Evolutionary conservation across 2,888 invertebrate species (phyloP).

Genomic region (Polyommatus iphigenia): DNA sequence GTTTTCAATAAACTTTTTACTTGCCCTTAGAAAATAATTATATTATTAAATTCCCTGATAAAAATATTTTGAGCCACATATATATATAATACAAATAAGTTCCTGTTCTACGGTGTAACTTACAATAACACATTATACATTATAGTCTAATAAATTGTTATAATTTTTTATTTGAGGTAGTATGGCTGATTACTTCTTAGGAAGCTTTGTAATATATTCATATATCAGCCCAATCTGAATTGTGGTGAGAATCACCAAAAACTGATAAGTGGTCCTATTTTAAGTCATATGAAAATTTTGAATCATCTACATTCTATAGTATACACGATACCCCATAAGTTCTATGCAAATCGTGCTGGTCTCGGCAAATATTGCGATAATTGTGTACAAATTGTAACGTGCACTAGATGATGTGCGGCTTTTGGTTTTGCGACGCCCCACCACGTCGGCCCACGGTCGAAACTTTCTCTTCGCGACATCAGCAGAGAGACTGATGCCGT

Average conservation of each 20-base stretch:
- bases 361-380: background rate
- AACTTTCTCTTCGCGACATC: constrained; percentile 80
- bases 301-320: no score
- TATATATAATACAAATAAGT: no score
- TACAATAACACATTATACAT: background rate
- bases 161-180: no score
- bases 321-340: no score
- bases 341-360: background rate
- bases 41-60: background rate
- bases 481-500: constrained; percentile 64
- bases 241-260: no score
- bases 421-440: constrained; percentile 61
- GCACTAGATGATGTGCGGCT: constrained; percentile 51
- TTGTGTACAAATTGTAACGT: constrained; percentile 17
- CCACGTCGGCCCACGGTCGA: constrained; percentile 70
- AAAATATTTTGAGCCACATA: background rate
- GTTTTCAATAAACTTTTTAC: background rate
- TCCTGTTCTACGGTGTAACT: background rate
- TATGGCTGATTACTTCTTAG: no score
- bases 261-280: no score
- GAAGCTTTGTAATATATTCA: no score
- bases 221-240: no score
- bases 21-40: background rate
- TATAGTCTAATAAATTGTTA: background rate
- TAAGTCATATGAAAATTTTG: no score